Conservation (phyloP, 2,113 vertebrate genomes). For the Cnemophilus loriae region DNA sequence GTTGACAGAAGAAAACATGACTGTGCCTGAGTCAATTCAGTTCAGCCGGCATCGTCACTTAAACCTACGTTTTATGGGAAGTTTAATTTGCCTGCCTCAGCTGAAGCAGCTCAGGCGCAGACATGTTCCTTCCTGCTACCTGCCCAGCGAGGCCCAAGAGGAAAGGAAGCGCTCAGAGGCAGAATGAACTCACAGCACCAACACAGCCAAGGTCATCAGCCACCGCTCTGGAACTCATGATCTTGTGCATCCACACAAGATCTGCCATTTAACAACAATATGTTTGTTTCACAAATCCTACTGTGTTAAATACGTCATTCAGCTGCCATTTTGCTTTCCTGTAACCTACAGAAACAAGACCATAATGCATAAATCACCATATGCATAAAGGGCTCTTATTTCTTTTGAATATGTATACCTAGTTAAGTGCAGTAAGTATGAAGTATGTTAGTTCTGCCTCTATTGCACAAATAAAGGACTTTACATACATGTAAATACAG, state of each 20-base stretch:
- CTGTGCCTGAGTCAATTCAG: background rate
- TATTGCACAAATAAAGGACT: background rate
- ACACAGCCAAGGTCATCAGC: background rate
- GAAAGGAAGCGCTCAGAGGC: background rate
- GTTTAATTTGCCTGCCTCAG: background rate
- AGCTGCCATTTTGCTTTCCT: background rate
- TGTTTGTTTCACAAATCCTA: background rate
- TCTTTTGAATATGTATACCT: background rate
- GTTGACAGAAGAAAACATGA: conserved; percentile 15
- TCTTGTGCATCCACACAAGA: background rate
- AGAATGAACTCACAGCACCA: background rate
- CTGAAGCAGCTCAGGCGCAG: background rate
- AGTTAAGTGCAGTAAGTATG: background rate
- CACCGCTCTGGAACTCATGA: rapidly evolving
- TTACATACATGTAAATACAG: background rate
- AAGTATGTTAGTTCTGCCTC: background rate
- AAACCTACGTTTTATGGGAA: background rate
- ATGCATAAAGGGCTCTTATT: background rate
- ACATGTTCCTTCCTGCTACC: background rate
- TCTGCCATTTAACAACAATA: background rate
- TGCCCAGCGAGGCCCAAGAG: background rate
- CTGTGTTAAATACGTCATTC: background rate
- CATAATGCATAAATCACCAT: background rate
- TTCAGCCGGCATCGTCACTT: background rate
- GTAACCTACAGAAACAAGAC: background rate